Percentiles rank a stretch among this genome's conserved stretches.
Conservation (phyloP, 2,888 invertebrate species). For the Acrobasis consociella region DNA sequence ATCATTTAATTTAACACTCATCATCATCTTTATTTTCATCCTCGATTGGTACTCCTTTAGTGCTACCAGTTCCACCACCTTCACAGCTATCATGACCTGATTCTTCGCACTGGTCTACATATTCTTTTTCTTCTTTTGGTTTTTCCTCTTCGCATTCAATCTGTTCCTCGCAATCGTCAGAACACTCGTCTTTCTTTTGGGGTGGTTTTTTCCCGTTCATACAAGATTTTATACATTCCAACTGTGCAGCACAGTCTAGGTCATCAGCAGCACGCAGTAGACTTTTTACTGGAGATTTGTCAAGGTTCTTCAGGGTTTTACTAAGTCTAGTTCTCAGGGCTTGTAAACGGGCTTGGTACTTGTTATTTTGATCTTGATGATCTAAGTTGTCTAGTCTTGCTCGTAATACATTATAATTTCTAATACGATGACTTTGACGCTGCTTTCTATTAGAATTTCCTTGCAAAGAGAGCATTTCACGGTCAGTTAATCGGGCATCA, state of each 20-base stretch:
- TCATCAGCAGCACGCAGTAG: slow-evolving; percentile 10
- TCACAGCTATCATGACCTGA: slow-evolving; percentile 9
- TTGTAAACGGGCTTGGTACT: not conserved
- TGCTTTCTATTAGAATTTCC: not conserved
- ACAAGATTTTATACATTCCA: slow-evolving; percentile 8
- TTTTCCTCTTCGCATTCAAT: slow-evolving; percentile 13
- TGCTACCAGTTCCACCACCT: slow-evolving; percentile 7
- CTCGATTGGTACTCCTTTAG: slow-evolving; percentile 3
- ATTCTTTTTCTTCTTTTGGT: slow-evolving; percentile 3
- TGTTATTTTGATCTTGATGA: not conserved
- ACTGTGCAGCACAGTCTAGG: slow-evolving; percentile 9
- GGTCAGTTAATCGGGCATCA: not conserved
- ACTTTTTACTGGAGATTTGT: not conserved
- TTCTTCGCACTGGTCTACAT: slow-evolving; percentile 3
- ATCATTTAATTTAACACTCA: not conserved
- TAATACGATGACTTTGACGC: not conserved
- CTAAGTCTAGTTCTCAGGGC: not conserved
- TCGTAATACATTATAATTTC: slow-evolving; percentile 3
- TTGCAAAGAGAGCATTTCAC: slow-evolving; percentile 5
- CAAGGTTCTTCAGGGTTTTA: not conserved
- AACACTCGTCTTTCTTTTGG: slow-evolving; percentile 25
- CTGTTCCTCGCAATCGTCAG: slow-evolving; percentile 13
- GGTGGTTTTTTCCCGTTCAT: not conserved
- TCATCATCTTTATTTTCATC: not conserved
- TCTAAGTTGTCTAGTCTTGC: slow-evolving; percentile 3